Conservation (phyloP, 2,888 invertebrate species). For the Zootermopsis nevadensis region DNA sequence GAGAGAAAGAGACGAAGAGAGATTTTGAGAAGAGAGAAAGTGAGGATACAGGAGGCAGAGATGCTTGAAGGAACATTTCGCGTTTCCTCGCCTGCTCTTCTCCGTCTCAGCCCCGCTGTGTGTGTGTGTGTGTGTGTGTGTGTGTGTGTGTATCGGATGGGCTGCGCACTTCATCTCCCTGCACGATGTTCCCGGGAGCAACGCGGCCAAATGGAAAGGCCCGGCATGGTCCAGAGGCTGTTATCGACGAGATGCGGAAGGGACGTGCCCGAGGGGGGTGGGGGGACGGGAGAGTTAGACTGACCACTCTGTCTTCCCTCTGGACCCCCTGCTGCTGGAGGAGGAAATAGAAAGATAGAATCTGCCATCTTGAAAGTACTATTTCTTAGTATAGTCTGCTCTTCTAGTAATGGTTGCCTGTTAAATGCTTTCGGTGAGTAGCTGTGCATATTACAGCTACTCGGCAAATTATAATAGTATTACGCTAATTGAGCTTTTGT, state of each 20-base stretch:
- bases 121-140: neutral
- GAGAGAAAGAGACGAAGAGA: constrained; percentile 56
- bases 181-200: constrained; percentile 10
- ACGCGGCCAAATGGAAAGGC: constrained; percentile 32
- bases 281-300: constrained; percentile 36
- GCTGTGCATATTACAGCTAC: too few relatives aligned
- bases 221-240: constrained; percentile 50
- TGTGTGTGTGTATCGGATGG: neutral
- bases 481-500: too few relatives aligned
- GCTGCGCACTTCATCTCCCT: constrained; percentile 42
- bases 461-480: too few relatives aligned
- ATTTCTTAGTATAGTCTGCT: neutral
- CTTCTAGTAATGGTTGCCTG: neutral
- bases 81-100: constrained; percentile 3
- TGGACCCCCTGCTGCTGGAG: constrained; percentile 18
- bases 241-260: constrained; percentile 54
- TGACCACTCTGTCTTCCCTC: constrained; percentile 46
- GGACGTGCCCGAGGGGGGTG: constrained; percentile 42
- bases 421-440: neutral
- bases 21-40: constrained; percentile 58
- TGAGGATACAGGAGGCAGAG: constrained; percentile 49
- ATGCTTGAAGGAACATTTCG: constrained; percentile 43
- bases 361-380: constrained; percentile 44
- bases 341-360: constrained; percentile 48
- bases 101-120: too few relatives aligned